A percentile compares a stretch with the other conserved stretches of the same genome.
Evolutionary conservation across 2,797 vertebrate genomes (phyloP).

Genomic region (Myripristis murdjan): DNA sequence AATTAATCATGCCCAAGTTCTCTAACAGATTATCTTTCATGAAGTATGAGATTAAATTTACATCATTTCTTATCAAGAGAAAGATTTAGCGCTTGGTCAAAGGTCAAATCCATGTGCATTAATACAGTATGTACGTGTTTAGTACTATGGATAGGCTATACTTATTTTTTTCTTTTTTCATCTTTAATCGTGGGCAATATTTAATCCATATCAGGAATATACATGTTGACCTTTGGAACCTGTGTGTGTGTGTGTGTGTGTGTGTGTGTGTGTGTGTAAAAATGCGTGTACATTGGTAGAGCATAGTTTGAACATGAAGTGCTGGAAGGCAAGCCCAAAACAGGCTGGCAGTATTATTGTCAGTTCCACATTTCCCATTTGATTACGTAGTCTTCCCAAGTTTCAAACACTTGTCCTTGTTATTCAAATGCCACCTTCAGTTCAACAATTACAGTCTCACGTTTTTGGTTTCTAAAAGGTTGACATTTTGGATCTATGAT

Average conservation of each 20-base stretch:
- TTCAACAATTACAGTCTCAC: no score
- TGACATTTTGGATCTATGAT: no score
- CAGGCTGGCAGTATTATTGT: no score
- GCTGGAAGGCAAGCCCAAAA: neutral
- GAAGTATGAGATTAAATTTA: slow-evolving; percentile 45
- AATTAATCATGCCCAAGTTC: slow-evolving; percentile 52
- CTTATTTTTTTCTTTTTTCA: neutral
- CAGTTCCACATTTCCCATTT: no score
- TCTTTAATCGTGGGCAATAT: neutral
- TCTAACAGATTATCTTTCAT: slow-evolving; percentile 54
- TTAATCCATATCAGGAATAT: slow-evolving; percentile 15
- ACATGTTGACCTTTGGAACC: slow-evolving; percentile 16
- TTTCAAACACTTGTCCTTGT: no score
- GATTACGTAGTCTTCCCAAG: no score
- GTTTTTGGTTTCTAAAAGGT: no score
- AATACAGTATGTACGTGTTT: slow-evolving; percentile 19
- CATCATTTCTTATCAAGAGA: slow-evolving; percentile 43
- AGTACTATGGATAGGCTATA: slow-evolving; percentile 3
- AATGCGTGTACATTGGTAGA: no score
- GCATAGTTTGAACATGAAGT: neutral
- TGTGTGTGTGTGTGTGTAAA: no score
- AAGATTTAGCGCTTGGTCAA: slow-evolving; percentile 14
- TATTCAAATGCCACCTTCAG: no score
- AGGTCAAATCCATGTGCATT: slow-evolving; percentile 33
- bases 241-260: neutral